Base-by-base conservation (phyloP, 2,797 vertebrate genomes). In the Saxicola maurus region DNA sequence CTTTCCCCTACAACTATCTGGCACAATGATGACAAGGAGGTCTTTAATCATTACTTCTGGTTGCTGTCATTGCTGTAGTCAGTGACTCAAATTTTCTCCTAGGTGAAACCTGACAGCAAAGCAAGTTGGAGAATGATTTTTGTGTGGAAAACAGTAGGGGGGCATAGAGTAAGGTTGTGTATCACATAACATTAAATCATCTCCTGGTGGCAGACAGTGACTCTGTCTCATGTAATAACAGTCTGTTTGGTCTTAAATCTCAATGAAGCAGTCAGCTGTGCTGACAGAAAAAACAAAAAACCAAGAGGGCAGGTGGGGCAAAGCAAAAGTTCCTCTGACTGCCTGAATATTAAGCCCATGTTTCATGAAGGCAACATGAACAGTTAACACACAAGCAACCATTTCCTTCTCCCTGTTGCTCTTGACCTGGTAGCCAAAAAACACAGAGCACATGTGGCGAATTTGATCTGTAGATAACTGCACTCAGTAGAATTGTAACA, bases 141-240 rank as follows among this genome's bases (percentile, higher is more conserved):
- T 93, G 86, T 84, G 81, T 72, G 84, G 96, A 93, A 94, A 94
- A 71, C 82, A 86, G 72, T 28, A 72, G 71, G 68, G 59, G 84
- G 82, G 78, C 82, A 89, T 28, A 91, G 94, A 96, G 89, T 88
- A 87, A 94, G 82, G 66, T 35, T 95, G 90, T 60, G 73, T 87
- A 95, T 94, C 93, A 96, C 89, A 95, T 94, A 96, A 87, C 89
- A 95, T 96, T 91, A 95, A 85, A 92, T 80, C 82, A 91, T 93
- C 95, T 96, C 92, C 94, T 88, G 88, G 93, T 94, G 95, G 94
- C 82, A 93, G 96, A 94, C 92, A 85, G 94, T 94, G 95, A 94
- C 79, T 95, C 89, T 91, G 67, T 96, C 92, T 96, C 90, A 82
- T 82, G 59, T 69, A 95, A 90, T 96, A 95, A 94, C 69, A 88